Conservation (phyloP, 1,140 invertebrate species). For the Monochamus saltuarius region DNA sequence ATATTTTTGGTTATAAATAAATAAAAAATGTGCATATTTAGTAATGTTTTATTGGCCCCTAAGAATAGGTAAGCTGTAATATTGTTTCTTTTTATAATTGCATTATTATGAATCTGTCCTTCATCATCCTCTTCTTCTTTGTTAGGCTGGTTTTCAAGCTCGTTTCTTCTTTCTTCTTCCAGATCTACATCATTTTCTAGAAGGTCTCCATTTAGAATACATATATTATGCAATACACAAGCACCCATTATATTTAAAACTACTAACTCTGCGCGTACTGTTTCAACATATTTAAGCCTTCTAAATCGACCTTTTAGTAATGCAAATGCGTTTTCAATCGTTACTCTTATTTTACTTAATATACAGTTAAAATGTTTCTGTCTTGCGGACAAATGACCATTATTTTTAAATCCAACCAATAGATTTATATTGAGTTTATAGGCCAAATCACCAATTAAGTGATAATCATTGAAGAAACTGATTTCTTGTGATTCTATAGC, state of each 20-base stretch:
- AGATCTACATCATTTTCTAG: slow-evolving; percentile 1
- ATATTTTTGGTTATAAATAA: too few relatives aligned
- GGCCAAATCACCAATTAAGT: slow-evolving; percentile 6
- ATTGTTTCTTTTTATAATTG: too few relatives aligned
- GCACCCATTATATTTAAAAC: not conserved
- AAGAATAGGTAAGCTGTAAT: too few relatives aligned
- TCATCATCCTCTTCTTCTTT: not conserved
- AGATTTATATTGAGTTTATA: slow-evolving; percentile 5
- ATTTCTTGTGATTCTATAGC: not conserved
- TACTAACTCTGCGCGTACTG: too few relatives aligned
- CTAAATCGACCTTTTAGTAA: too few relatives aligned
- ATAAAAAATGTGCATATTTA: too few relatives aligned
- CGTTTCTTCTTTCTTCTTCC: slow-evolving; percentile 4
- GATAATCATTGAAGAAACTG: not conserved
- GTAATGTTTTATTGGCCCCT: too few relatives aligned
- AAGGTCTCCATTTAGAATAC: not conserved
- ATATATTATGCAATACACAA: not conserved
- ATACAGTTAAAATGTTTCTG: not conserved
- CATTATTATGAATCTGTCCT: too few relatives aligned
- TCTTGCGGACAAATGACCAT: not conserved
- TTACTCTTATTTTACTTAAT: slow-evolving; percentile 1
- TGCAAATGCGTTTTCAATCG: not conserved
- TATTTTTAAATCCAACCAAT: slow-evolving; percentile 1
- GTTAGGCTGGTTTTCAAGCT: not conserved
- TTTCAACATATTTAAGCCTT: too few relatives aligned